Percentiles rank a stretch among this genome's conserved stretches.
Evolutionary conservation across 2,888 invertebrate genomes (phyloP).

Genomic region (Dioctria rufipes): DNA sequence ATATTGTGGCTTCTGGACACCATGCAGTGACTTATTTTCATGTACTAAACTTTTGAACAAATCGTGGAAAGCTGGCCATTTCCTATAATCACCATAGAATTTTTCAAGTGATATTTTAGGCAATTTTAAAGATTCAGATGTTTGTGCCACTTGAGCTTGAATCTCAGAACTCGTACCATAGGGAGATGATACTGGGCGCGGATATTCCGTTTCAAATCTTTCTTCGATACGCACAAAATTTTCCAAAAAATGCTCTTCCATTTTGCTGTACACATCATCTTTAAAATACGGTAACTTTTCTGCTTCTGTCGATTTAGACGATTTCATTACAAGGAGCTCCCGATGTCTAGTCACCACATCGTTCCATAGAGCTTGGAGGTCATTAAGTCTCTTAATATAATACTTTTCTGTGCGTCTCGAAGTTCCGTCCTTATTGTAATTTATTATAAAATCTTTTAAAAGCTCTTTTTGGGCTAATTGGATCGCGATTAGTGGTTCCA

Average conservation of each 20-base stretch:
- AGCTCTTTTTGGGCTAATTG: background rate
- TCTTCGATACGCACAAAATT: background rate
- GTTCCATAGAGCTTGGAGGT: background rate
- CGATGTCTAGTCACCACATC: background rate
- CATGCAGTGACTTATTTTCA: background rate
- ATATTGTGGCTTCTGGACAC: slow-evolving; percentile 2
- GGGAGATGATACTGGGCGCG: background rate
- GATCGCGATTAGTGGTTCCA: background rate
- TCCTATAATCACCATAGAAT: background rate
- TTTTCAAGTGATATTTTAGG: background rate
- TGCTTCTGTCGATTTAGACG: background rate
- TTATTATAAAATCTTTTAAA: background rate
- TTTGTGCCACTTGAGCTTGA: background rate
- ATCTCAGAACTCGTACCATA: background rate
- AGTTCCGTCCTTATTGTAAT: background rate
- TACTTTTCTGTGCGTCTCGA: background rate
- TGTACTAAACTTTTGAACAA: background rate
- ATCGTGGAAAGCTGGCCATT: background rate
- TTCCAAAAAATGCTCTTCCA: background rate
- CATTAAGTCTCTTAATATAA: background rate
- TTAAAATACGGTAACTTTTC: background rate
- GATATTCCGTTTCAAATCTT: background rate
- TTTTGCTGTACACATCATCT: background rate
- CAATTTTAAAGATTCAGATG: background rate
- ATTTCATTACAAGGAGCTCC: background rate